Evolutionary conservation across 2,113 vertebrate species (phyloP), one percentile per base, ranked within the genome.

Genomic region (Herpetotheres cachinnans): DNA sequence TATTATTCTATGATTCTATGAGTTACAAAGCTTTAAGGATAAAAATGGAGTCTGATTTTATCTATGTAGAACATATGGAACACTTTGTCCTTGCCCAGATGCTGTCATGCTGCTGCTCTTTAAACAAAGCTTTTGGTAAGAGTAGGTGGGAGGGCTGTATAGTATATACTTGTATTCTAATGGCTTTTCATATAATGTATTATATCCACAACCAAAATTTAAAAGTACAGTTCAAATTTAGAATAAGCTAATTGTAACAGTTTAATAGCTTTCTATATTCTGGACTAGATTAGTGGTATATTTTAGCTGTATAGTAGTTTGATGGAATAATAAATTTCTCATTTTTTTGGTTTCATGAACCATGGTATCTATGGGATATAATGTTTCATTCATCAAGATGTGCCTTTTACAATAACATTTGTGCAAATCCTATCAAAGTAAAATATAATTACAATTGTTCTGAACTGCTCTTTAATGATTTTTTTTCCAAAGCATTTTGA

Each of bases 371-470:
- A 50, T 62, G 46, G 38, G 26, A 70, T 50, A 72, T 22, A 74
- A 27, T 13, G 86, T 82, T 66, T 77, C 18, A 82, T 82, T 91
- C 55, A 92, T 86, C 46, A 92, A 62, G 19, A 86, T n/a, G 27
- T 72, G 24, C 36, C 63, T 94, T 87, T 85, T 76, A 65, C 11
- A 54, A 85, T 76, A 65, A 50, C n/a, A 70, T 82, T 81, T 96
- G 26, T 87, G 49, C 52, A 96, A 95, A 86, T 22, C 42, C 87
- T 95, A 89, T 58, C 52, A 92, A 92, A 95, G 90, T 76, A 95
- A 87, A 85, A 94, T 61, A 77, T 84, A 97, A 97, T 96, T 97
- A 88, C 55, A 97, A 52, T 47, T 76, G 54, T 65, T 94, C 87
- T 79, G 50, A 89, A 85, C 9, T 24, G 18, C 9, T 82, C 61